Evolutionary conservation across 2,113 vertebrate genomes (phyloP), one percentile per base, ranked within the genome.

Genomic region (Ceyx melanurus): DNA sequence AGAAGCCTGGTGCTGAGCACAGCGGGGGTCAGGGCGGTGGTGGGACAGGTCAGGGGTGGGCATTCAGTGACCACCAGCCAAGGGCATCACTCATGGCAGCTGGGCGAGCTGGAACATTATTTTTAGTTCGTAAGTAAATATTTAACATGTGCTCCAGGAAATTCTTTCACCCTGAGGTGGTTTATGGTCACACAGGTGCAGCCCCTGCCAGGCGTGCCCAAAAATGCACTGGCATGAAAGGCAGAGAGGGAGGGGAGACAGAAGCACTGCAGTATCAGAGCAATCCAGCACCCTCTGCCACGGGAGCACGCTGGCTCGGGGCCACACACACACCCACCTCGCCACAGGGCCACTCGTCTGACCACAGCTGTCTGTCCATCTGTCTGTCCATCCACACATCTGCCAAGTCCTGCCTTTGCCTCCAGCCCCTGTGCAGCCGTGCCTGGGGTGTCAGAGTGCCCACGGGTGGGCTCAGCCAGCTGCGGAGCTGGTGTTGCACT

Each of bases 271-370:
- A 3, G 10, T 9, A 5, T 4, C 58, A 64, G 71, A 31, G 11
- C 43, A 8, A 20, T 42, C 6, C 66, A 29, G 42, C 9, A 11
- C 2, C 53, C 33, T 13, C 66, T 35, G 40, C 37, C 22, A 5
- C 1, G 2, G 46, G 21, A 61, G 29, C 0, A 1, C 1, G 2
- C 54, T 19, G 81, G 11, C 40, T 11, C 1, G 0, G 37, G 45
- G 58, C 45, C 13, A 2, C 3, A 8, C 3, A 2, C 23, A 1
- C 37, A 35, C 17, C 15, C 1, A 3, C 74, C 64, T 35, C 23
- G 40, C 50, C 4, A 0, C 61, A 56, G 79, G 51, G 29, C 12
- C 89, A 23, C 65, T 61, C 19, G 5, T 2, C 0, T 43, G 71
- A 64, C 18, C 1, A 22, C 68, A 37, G n/a, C 43, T 56, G 60